Evolutionary conservation across 2,113 vertebrate genomes (phyloP).

Genomic region (Hippocampus zosterae): DNA sequence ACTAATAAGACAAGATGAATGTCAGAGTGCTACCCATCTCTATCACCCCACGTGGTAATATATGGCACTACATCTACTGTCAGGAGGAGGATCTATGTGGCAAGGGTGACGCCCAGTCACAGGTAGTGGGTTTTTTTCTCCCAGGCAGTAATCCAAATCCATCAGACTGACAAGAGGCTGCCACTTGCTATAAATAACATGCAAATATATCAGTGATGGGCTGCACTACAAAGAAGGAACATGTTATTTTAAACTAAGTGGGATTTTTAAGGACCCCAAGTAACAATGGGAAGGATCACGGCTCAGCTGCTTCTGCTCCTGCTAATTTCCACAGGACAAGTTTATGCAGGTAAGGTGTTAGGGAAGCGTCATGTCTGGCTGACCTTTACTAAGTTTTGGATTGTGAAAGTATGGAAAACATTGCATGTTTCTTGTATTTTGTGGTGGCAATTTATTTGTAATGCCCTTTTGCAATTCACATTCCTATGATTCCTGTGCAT

Average conservation of each 20-base stretch:
- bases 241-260: constrained; percentile 31
- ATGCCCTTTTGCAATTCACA: not conserved
- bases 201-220: constrained; percentile 7
- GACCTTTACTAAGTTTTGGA: not conserved
- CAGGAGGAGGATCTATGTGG: constrained; percentile 27
- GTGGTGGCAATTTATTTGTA: not conserved
- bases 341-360: constrained; percentile 60
- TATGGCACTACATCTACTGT: constrained; percentile 2
- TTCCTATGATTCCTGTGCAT: too few relatives aligned
- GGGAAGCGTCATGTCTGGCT: not conserved
- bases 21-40: not conserved
- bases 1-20: too few relatives aligned
- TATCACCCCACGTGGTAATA: constrained; percentile 37
- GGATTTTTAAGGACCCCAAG: constrained; percentile 4
- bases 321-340: constrained; percentile 43
- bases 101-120: constrained; percentile 15
- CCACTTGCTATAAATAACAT: constrained; percentile 20
- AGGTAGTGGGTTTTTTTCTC: constrained; percentile 40
- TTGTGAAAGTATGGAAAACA: not conserved
- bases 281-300: constrained; percentile 50
- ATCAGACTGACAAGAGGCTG: constrained; percentile 10
- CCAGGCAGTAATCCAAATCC: constrained; percentile 28
- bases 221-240: constrained; percentile 17
- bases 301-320: constrained; percentile 48
- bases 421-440: not conserved